Percentiles rank a stretch among this genome's conserved stretches.
Evolutionary conservation across 1,140 invertebrate genomes (phyloP).

Genomic region (Penaeus chinensis): DNA sequence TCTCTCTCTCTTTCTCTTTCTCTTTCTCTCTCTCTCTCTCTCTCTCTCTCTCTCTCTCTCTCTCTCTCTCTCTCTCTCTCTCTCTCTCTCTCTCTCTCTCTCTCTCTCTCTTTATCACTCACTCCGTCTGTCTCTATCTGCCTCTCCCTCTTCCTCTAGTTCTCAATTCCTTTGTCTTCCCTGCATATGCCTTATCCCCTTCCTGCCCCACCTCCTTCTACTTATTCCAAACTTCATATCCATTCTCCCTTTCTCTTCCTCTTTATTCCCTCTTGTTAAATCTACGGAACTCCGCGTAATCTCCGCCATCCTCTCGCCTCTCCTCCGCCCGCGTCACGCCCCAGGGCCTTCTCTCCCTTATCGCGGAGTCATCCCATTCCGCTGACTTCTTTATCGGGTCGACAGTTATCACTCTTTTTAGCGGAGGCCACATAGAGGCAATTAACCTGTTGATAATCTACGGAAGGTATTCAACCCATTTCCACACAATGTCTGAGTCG

Average conservation of each 20-base stretch:
- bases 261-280: too few relatives aligned
- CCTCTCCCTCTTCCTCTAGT: background rate
- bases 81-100: background rate
- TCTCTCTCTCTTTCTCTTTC: too few relatives aligned
- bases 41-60: too few relatives aligned
- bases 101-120: background rate
- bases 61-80: background rate
- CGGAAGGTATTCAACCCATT: constrained; percentile 45
- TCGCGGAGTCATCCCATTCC: constrained; percentile 5
- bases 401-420: constrained; percentile 51
- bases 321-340: too few relatives aligned
- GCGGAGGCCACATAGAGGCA: constrained; percentile 31
- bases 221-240: too few relatives aligned
- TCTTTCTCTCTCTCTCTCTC: background rate
- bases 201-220: too few relatives aligned
- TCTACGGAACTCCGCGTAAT: too few relatives aligned
- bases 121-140: background rate
- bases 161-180: background rate
- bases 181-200: background rate
- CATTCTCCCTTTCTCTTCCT: too few relatives aligned
- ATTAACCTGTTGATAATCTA: constrained; percentile 57
- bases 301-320: too few relatives aligned
- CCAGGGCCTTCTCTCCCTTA: too few relatives aligned
- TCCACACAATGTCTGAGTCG: constrained; percentile 49
- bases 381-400: constrained; percentile 18